These are phyloP conservation scores for Blastobasis adustella DNA, from an alignment of 2,888 invertebrate genomes.

Conservation along the genomic window DNA sequence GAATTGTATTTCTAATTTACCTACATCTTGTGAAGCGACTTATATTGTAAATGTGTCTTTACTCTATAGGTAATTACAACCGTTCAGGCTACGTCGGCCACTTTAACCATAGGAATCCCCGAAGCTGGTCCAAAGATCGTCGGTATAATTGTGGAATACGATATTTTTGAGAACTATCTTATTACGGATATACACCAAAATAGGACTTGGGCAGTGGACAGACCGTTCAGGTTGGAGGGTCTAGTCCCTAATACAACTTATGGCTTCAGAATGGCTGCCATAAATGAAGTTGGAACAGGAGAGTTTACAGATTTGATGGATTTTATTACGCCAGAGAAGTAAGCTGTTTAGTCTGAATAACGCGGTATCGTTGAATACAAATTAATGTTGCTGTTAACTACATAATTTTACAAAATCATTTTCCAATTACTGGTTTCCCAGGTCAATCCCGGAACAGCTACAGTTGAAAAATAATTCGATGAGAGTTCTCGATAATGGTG, in stretches of 20 bases:
- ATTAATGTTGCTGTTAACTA: too few relatives aligned
- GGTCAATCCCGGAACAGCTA: slow-evolving; percentile 50
- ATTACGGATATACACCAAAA: slow-evolving; percentile 49
- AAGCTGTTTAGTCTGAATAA: slow-evolving; percentile 19
- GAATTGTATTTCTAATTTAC: too few relatives aligned
- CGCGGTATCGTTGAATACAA: too few relatives aligned
- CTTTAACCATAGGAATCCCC: slow-evolving; percentile 38
- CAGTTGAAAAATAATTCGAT: slow-evolving; percentile 29
- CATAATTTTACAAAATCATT: too few relatives aligned
- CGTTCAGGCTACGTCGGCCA: slow-evolving; percentile 33
- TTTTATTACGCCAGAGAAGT: slow-evolving; percentile 53
- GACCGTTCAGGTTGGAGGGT: slow-evolving; percentile 42
- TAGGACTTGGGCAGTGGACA: slow-evolving; percentile 50
- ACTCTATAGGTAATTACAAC: slow-evolving; percentile 28
- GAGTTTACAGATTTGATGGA: slow-evolving; percentile 31
- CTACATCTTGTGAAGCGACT: too few relatives aligned
- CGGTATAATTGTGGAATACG: slow-evolving; percentile 52
- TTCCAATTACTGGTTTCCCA: slow-evolving; percentile 14
- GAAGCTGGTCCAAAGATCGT: slow-evolving; percentile 35
- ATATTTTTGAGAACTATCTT: slow-evolving; percentile 38
- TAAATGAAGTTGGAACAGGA: slow-evolving; percentile 49
- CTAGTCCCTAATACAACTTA: slow-evolving; percentile 48
- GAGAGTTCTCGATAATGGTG: slow-evolving; percentile 17
- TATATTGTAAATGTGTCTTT: background rate
- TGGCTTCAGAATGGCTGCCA: slow-evolving; percentile 45